phyloP scores from a whole-genome alignment of 2,797 vertebrate species.

The Alauda arvensis region DNA sequence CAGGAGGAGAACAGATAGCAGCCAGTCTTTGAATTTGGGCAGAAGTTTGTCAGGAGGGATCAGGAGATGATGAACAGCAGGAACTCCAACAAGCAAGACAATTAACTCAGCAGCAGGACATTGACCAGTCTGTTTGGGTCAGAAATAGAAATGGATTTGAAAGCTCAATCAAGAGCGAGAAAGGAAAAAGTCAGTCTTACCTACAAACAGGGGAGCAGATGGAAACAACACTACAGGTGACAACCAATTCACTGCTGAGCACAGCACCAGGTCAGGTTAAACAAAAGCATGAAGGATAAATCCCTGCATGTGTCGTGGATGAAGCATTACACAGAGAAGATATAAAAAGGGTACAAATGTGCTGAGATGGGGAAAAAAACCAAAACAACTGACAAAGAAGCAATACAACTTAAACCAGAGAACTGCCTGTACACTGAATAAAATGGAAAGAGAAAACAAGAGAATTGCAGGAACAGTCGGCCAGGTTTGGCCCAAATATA shows the following conservation, averaged over 20 bases:
- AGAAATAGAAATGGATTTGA: conserved; percentile 2
- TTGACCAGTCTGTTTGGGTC: not conserved
- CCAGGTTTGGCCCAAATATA: not conserved
- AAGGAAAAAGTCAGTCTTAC: not conserved
- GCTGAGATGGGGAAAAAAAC: fast-evolving
- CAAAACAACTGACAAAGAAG: not conserved
- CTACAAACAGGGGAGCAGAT: not conserved
- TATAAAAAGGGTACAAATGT: not conserved
- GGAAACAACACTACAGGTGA: not conserved
- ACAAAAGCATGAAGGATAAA: conserved; percentile 14
- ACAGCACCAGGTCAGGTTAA: not conserved
- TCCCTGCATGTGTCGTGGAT: not conserved
- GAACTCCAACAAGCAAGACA: conserved; percentile 26
- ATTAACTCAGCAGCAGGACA: conserved; percentile 5
- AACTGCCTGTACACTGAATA: not conserved
- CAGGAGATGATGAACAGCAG: conserved; percentile 21
- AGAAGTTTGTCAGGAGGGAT: conserved; percentile 24
- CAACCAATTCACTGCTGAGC: not conserved
- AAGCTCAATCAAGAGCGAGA: not conserved
- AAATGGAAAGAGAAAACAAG: not conserved
- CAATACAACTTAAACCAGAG: not conserved
- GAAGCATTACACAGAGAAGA: not conserved
- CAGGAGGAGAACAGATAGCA: conserved; percentile 25
- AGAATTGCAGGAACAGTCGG: not conserved
- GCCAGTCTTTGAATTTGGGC: conserved; percentile 9